Conservation (phyloP, 2,888 invertebrate species). For the Morinoia aosen region DNA sequence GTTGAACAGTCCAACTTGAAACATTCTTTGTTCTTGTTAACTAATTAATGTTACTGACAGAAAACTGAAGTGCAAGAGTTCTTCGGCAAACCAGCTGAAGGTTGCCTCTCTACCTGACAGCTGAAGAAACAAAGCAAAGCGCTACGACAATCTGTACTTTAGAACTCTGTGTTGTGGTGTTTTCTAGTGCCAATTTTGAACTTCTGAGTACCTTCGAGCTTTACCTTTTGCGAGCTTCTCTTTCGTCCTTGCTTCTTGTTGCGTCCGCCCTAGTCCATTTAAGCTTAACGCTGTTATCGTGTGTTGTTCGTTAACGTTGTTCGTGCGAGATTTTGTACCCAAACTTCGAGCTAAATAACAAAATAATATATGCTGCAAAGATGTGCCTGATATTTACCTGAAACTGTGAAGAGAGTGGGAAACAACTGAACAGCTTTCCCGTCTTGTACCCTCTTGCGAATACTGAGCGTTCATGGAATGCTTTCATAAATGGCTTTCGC, state of each 20-base stretch:
- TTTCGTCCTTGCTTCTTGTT: neutral
- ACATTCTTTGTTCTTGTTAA: neutral
- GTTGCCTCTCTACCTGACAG: neutral
- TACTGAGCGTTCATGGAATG: neutral
- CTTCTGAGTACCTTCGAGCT: slow-evolving; percentile 24
- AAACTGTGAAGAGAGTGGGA: neutral
- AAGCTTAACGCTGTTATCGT: neutral
- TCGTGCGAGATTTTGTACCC: neutral
- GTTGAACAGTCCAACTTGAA: neutral
- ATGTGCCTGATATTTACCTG: slow-evolving; percentile 3
- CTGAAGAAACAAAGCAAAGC: neutral
- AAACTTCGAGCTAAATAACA: neutral
- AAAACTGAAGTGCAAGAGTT: neutral
- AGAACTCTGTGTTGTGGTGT: neutral
- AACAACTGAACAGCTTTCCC: neutral
- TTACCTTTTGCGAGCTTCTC: neutral
- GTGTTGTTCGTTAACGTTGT: neutral
- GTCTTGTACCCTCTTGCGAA: neutral
- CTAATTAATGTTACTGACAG: neutral
- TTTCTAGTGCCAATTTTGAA: neutral
- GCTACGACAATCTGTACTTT: slow-evolving; percentile 31
- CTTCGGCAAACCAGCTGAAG: neutral
- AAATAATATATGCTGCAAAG: neutral
- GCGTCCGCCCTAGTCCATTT: neutral
- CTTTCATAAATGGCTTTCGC: neutral